Evolutionary conservation across 2,113 vertebrate species (phyloP), one percentile per base, ranked within the genome.

Genomic region (Trogon surrucura): DNA sequence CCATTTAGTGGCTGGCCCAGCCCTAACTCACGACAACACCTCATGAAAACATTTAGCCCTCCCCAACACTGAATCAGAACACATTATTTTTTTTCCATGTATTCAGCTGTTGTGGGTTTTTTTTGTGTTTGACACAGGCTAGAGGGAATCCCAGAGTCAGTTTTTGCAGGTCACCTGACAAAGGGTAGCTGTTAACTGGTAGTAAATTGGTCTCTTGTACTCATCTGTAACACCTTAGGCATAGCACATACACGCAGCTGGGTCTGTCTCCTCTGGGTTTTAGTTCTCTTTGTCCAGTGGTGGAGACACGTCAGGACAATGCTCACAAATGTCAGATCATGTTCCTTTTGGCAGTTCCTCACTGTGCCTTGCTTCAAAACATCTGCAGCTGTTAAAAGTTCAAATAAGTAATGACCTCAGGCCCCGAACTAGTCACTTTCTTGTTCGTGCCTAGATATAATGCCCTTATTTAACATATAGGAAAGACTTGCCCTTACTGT

Each of bases 221-320:
- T 30, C 25, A 6, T 18, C 8, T 53, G n/a, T 48, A 61, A 47
- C 1, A 12, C 30, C n/a, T 20, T 1, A 75, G 23, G 15, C 34
- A 13, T 11, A 77, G 44, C 17, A 27, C 14, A n/a, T 6, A 5
- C 14, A 21, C 0, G 2, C 11, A 0, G 0, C 30, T n/a, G 16
- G 14, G 36, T 62, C 4, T 72, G 38, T 84, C 32, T 47, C 84
- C 47, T 79, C 38, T 18, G 26, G 32, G 36, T 16, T 44, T 93
- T 58, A 53, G 20, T 56, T 48, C 25, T 91, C 15, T 22, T 58
- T 58, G 26, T 53, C 38, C 16, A 11, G 30, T 45, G 32, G 17
- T 27, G 41, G 17, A 45, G 23, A 45, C 9, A 22, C 1, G 0
- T 44, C 17, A 26, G 16, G 51, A 61, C 21, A 32, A 29, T 7